Conservation (phyloP, 2,888 invertebrate genomes). For the Argyresthia albistria region DNA sequence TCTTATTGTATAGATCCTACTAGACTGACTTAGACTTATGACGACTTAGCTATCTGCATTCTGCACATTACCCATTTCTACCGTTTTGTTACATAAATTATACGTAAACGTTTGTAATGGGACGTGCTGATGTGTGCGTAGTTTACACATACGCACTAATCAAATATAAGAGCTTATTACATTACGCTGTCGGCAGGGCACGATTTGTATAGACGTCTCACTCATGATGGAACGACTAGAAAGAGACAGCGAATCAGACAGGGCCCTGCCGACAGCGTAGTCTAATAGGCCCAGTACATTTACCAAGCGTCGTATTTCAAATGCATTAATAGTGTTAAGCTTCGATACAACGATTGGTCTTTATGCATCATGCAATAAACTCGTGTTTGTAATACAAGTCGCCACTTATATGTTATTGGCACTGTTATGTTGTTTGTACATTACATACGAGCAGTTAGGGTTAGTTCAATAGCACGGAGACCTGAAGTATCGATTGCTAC, state of each 20-base stretch:
- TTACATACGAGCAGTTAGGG: constrained; percentile 13
- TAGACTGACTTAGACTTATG: constrained; percentile 63
- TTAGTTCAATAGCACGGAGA: too few species aligned
- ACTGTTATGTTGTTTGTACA: constrained; percentile 34
- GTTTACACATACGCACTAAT: background rate
- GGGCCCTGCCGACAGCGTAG: too few species aligned
- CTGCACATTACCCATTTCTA: constrained; percentile 1
- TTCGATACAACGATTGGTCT: constrained; percentile 56
- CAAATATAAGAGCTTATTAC: too few species aligned
- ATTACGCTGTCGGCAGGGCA: too few species aligned
- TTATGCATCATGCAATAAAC: constrained; percentile 34
- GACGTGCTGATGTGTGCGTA: background rate
- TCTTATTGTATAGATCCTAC: constrained; percentile 45
- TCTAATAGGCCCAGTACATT: too few species aligned
- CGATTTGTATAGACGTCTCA: too few species aligned
- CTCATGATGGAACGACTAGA: too few species aligned
- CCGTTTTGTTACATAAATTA: background rate
- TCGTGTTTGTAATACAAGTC: constrained; percentile 18
- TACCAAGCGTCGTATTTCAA: background rate
- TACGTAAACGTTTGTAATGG: background rate
- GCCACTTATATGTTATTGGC: constrained; percentile 57
- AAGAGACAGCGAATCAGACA: too few species aligned
- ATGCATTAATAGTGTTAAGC: constrained; percentile 26
- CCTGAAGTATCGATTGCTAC: too few species aligned
- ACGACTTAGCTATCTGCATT: constrained; percentile 42